Evolutionary conservation across 2,888 invertebrate species (phyloP).

Genomic region (Eupithecia centaureata): DNA sequence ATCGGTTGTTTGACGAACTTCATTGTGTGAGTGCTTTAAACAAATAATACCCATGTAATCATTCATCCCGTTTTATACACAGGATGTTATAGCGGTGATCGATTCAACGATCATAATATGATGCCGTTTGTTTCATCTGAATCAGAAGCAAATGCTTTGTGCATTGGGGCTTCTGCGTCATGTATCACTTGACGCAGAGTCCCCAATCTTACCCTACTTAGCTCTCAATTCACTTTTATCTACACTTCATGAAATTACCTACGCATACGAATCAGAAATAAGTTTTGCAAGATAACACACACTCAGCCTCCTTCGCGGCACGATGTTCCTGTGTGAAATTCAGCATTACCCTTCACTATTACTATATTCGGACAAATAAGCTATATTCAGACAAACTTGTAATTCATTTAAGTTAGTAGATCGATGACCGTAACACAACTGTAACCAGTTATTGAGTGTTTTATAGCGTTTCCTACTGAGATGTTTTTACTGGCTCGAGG

Average conservation of each 20-base stretch:
- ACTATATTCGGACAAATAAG: not conserved
- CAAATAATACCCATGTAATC: too few species aligned
- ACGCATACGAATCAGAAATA: not conserved
- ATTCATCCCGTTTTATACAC: too few species aligned
- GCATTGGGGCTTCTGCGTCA: too few species aligned
- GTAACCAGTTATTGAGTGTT: conserved; percentile 13
- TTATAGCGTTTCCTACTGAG: conserved; percentile 21
- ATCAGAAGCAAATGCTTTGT: too few species aligned
- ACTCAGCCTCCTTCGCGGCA: not conserved
- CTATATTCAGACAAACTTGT: conserved; percentile 4
- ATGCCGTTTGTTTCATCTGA: too few species aligned
- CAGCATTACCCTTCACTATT: not conserved
- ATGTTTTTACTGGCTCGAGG: conserved; percentile 6
- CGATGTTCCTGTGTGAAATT: not conserved
- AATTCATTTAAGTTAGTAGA: conserved; percentile 5
- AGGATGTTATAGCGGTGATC: too few species aligned
- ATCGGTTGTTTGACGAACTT: too few species aligned
- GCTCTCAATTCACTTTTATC: not conserved
- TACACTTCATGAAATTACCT: not conserved
- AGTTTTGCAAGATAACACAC: not conserved
- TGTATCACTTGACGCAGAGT: too few species aligned
- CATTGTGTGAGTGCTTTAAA: too few species aligned
- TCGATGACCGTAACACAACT: conserved; percentile 23
- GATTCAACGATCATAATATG: too few species aligned
- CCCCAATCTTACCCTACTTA: too few species aligned